Conservation (phyloP, 92 coral and sea anemone genomes). For the Porites evermanni region DNA sequence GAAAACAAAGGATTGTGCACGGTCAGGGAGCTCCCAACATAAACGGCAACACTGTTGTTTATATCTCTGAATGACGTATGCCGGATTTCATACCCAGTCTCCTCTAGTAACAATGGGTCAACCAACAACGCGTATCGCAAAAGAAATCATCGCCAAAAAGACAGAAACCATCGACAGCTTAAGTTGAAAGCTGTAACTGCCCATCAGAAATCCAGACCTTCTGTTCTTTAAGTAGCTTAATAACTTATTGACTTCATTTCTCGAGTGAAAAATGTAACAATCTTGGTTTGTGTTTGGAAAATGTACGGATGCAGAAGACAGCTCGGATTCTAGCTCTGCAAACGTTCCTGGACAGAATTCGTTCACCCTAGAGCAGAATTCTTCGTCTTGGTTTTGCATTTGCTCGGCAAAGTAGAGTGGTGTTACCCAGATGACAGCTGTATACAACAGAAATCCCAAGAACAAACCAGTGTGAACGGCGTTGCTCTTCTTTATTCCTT, state of each 20-base stretch:
- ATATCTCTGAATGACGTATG: too few relatives aligned
- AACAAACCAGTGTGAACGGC: conserved; percentile 59
- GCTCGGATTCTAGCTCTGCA: conserved; percentile 40
- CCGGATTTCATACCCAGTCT: too few relatives aligned
- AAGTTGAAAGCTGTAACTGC: conserved; percentile 69
- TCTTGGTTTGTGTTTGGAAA: conserved; percentile 3
- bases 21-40: too few relatives aligned
- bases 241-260: conserved; percentile 69
- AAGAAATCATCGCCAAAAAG: conserved; percentile 53
- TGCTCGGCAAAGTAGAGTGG: conserved; percentile 67
- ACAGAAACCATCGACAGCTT: conserved; percentile 65
- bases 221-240: conserved; percentile 56
- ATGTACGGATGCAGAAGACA: not conserved
- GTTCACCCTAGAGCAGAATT: conserved; percentile 50
- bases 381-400: conserved; percentile 57
- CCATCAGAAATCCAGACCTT: conserved; percentile 66
- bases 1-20: too few relatives aligned
- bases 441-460: conserved; percentile 55
- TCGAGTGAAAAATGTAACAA: conserved; percentile 51
- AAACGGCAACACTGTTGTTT: too few relatives aligned
- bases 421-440: conserved; percentile 60
- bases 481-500: conserved; percentile 8
- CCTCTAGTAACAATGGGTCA: not conserved
- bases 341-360: conserved; percentile 63
- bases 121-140: conserved; percentile 46